Percentiles rank a stretch among this genome's conserved stretches.
Conservation (phyloP, 2,113 vertebrate species). For the Peromyscus maniculatus region DNA sequence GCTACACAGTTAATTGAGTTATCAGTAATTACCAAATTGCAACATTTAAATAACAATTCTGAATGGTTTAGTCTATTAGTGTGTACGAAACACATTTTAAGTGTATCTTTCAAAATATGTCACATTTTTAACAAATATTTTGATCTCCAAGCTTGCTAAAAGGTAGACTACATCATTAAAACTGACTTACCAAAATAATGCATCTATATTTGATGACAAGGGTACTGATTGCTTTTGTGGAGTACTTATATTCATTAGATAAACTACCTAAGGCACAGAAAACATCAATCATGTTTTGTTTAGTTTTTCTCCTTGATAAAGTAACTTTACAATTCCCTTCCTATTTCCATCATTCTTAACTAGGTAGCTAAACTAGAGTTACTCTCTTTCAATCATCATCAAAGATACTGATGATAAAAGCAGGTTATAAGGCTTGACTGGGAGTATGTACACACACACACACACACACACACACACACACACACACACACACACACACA, state of each 20-base stretch:
- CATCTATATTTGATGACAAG: background rate
- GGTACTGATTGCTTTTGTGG: background rate
- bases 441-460: background rate
- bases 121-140: constrained; percentile 15
- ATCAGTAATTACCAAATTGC: background rate
- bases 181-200: background rate
- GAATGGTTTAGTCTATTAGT: background rate
- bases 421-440: background rate
- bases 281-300: background rate
- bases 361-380: background rate
- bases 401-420: fast-evolving
- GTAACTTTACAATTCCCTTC: background rate
- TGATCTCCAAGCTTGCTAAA: constrained; percentile 16
- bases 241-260: background rate
- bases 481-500: too few relatives aligned
- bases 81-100: background rate
- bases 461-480: too few relatives aligned
- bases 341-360: too few relatives aligned
- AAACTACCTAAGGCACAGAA: background rate
- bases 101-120: background rate
- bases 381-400: background rate
- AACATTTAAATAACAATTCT: background rate
- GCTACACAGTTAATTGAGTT: background rate
- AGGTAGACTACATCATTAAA: background rate
- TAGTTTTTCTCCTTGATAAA: background rate